phyloP scores from a whole-genome alignment of 2,888 invertebrate genomes.

The Phanerotoma sp. region DNA sequence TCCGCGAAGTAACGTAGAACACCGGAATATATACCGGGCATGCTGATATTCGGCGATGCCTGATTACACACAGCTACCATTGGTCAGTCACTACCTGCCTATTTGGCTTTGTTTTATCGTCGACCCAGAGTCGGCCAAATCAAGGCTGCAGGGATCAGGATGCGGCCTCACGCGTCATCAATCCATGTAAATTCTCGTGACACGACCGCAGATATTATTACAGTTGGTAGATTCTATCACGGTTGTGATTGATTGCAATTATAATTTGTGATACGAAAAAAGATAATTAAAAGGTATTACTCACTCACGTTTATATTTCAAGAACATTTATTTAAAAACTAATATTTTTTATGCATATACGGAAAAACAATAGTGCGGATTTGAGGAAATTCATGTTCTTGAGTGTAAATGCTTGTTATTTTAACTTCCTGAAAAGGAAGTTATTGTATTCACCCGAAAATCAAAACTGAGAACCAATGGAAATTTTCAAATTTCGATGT shows the following conservation, averaged over 20 bases:
- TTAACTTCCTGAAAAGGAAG: too few relatives aligned
- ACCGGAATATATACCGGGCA: slow-evolving; percentile 9
- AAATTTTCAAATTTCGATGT: too few relatives aligned
- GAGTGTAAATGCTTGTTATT: too few relatives aligned
- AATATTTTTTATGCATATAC: too few relatives aligned
- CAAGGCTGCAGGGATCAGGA: slow-evolving; percentile 7
- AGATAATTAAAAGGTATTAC: background rate
- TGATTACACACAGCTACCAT: slow-evolving; percentile 42
- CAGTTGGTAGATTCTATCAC: slow-evolving; percentile 4
- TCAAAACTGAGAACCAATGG: too few relatives aligned
- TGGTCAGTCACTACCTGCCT: slow-evolving; percentile 37
- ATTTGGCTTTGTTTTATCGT: slow-evolving; percentile 43
- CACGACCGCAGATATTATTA: slow-evolving; percentile 15
- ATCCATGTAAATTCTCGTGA: slow-evolving; percentile 8
- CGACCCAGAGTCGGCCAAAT: slow-evolving; percentile 7
- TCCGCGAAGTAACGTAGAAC: background rate
- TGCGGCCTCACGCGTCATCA: slow-evolving; percentile 18
- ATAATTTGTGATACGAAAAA: background rate
- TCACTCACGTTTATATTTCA: background rate
- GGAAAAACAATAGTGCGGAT: too few relatives aligned
- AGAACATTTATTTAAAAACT: too few relatives aligned
- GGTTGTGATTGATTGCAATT: background rate
- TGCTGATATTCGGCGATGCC: slow-evolving; percentile 35
- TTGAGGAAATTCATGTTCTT: too few relatives aligned
- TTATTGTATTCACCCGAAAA: too few relatives aligned